A percentile compares a stretch with the other conserved stretches of the same genome.
These are phyloP conservation scores for Fukomys damarensis DNA, from an alignment of 2,113 vertebrate species.

Conservation along the genomic window DNA sequence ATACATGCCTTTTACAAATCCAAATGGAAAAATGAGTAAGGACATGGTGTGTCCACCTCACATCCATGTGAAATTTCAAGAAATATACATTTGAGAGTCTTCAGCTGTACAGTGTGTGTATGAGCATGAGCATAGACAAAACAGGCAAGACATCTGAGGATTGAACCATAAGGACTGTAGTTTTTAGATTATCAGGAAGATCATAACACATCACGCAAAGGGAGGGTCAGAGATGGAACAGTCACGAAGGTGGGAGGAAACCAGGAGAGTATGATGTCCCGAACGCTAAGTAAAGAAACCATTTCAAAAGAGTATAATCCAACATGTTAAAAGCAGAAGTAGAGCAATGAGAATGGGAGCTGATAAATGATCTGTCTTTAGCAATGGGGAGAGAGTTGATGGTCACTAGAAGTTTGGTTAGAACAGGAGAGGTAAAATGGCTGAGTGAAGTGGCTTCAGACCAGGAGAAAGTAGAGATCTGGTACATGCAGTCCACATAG, in stretches of 20 bases:
- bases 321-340: not conserved
- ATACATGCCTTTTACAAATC: constrained; percentile 33
- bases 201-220: not conserved
- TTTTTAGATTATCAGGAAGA: not conserved
- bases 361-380: not conserved
- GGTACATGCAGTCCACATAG: not conserved
- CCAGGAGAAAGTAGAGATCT: not conserved
- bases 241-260: not conserved
- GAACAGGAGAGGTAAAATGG: not conserved
- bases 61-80: not conserved
- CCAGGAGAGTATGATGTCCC: not conserved
- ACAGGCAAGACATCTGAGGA: not conserved
- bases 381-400: not conserved
- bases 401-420: not conserved
- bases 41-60: not conserved
- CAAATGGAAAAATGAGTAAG: constrained; percentile 17
- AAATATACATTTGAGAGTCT: not conserved
- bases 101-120: not conserved
- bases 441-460: not conserved
- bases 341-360: not conserved
- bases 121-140: not conserved
- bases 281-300: not conserved
- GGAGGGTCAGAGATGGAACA: not conserved
- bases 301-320: not conserved
- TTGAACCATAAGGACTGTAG: not conserved